Conservation (phyloP, 1,140 invertebrate genomes). For the Chionoecetes opilio region DNA sequence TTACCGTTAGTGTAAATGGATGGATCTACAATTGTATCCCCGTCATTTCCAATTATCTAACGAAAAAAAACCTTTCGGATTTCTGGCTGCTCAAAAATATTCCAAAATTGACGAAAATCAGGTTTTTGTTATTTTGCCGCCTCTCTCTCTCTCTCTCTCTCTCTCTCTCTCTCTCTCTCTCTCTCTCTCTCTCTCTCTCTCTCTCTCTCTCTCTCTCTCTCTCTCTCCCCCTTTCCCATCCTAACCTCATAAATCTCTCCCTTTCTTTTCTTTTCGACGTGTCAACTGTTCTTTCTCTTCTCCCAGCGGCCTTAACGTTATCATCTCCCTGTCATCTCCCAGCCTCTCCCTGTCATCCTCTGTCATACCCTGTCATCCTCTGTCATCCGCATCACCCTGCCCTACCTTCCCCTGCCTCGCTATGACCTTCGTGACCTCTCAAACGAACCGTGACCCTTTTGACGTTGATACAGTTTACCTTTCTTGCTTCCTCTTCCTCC, state of each 20-base stretch:
- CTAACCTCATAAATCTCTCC: not conserved
- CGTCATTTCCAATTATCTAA: no score
- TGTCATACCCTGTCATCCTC: not conserved
- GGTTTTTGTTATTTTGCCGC: no score
- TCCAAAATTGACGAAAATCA: no score
- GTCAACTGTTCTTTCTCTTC: not conserved
- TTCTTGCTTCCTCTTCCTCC: not conserved
- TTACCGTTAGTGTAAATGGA: no score
- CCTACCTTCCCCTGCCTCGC: not conserved
- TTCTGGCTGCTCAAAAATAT: no score
- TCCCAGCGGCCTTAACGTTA: not conserved
- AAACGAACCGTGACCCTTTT: not conserved
- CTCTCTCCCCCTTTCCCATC: not conserved
- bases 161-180: conserved; percentile 37
- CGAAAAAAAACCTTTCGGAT: no score
- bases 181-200: conserved; percentile 41
- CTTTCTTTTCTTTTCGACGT: not conserved
- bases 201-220: conserved; percentile 41
- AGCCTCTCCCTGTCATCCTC: not conserved
- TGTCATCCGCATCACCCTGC: no score
- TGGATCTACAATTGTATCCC: no score
- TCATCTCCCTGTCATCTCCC: not conserved
- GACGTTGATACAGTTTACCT: not conserved
- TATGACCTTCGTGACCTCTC: not conserved
- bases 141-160: not conserved